Evolutionary conservation across 1,140 invertebrate species (phyloP).

Genomic region (Musca domestica): DNA sequence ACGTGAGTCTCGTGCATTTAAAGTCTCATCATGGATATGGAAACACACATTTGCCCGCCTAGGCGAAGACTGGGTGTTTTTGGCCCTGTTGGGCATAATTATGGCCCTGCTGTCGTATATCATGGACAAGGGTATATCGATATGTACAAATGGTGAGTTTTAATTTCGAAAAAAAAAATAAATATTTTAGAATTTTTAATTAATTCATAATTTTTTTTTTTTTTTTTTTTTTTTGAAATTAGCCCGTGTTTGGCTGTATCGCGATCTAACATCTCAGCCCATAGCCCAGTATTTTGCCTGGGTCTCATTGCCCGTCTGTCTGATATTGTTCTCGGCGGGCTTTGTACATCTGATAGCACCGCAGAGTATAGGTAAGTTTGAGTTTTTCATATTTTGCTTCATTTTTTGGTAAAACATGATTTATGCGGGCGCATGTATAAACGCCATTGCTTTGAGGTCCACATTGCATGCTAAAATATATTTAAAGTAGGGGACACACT

Average conservation of each 20-base stretch:
- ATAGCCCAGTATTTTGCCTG: slow-evolving; percentile 86
- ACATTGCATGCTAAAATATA: too few species aligned
- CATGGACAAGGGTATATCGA: slow-evolving; percentile 94
- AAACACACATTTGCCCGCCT: slow-evolving; percentile 82
- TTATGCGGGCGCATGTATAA: too few species aligned
- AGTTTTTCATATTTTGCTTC: too few species aligned
- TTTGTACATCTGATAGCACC: slow-evolving; percentile 93
- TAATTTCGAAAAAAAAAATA: too few species aligned
- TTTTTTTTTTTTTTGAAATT: too few species aligned
- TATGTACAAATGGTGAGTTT: slow-evolving; percentile 83
- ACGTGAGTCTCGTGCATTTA: slow-evolving; percentile 56
- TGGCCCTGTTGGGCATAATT: slow-evolving; percentile 89
- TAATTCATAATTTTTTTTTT: background rate
- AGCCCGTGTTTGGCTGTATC: slow-evolving; percentile 91
- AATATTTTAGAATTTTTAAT: background rate
- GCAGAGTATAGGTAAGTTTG: slow-evolving; percentile 72
- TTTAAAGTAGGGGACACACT: too few species aligned
- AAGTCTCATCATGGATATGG: slow-evolving; percentile 68
- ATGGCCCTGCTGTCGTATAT: slow-evolving; percentile 94
- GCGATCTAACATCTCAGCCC: slow-evolving; percentile 77
- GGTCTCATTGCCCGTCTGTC: slow-evolving; percentile 81
- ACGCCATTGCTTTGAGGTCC: too few species aligned
- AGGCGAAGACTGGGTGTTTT: slow-evolving; percentile 96
- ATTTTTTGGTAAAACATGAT: too few species aligned
- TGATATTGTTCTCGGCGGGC: slow-evolving; percentile 90